Percentiles rank a stretch among this genome's conserved stretches.
Evolutionary conservation across 2,888 invertebrate genomes (phyloP).

Genomic region (Pyralis farinalis): DNA sequence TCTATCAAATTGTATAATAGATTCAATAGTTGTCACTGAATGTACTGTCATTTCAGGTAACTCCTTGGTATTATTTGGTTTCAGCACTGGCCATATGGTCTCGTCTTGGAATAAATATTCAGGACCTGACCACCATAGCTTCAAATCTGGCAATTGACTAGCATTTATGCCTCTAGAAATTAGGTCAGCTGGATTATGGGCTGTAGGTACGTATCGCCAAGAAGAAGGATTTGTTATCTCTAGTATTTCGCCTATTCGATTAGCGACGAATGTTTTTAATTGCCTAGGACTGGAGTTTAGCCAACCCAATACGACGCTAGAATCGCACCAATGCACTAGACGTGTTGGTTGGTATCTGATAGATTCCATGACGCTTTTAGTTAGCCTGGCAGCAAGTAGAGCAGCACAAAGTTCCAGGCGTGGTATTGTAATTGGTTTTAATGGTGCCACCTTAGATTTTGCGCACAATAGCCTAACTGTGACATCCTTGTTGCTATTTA

Average conservation of each 20-base stretch:
- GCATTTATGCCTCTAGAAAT: constrained; percentile 20
- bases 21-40: background rate
- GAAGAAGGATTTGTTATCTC: constrained; percentile 14
- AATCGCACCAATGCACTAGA: constrained; percentile 24
- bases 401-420: constrained; percentile 27
- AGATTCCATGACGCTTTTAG: constrained; percentile 11
- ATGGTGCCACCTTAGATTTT: constrained; percentile 25
- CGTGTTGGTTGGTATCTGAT: constrained; percentile 11
- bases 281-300: constrained; percentile 15
- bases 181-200: constrained; percentile 15
- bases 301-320: constrained; percentile 24
- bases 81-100: constrained; percentile 16
- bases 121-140: constrained; percentile 24
- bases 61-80: constrained; percentile 2
- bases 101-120: constrained; percentile 16
- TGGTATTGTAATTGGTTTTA: constrained; percentile 29
- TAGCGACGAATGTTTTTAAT: too few relatives aligned
- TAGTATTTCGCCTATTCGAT: constrained; percentile 23
- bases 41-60: constrained; percentile 10
- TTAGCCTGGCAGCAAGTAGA: constrained; percentile 19
- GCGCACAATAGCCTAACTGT: constrained; percentile 22
- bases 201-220: constrained; percentile 25
- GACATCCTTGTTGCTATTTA: constrained; percentile 7
- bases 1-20: constrained; percentile 15
- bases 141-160: background rate